Percentiles rank a stretch among this genome's conserved stretches.
phyloP scores from a whole-genome alignment of 2,888 invertebrate species.

The Cryptocheilus praepositus region DNA sequence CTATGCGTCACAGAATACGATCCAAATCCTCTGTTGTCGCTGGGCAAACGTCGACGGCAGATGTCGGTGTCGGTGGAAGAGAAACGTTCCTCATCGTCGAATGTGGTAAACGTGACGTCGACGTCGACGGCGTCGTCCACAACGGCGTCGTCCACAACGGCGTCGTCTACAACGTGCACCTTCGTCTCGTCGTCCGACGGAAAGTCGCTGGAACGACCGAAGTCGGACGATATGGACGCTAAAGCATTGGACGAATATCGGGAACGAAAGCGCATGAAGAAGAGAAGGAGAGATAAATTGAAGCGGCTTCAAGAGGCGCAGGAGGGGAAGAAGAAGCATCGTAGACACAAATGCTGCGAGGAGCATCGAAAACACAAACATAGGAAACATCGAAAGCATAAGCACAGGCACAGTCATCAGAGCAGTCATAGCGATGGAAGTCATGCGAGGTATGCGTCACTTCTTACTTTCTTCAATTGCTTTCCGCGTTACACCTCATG shows the following conservation, averaged over 20 bases:
- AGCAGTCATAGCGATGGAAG: conserved; percentile 84
- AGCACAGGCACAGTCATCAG: conserved; percentile 87
- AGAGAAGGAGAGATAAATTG: conserved; percentile 81
- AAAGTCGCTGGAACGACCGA: conserved; percentile 47
- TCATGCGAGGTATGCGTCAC: conserved; percentile 67
- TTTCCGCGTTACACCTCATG: no score
- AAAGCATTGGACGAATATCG: conserved; percentile 76
- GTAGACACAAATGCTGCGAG: conserved; percentile 82
- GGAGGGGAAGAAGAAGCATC: conserved; percentile 81
- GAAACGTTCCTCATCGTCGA: conserved; percentile 65
- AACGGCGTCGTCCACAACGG: no score
- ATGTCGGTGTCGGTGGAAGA: conserved; percentile 81
- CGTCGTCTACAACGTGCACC: conserved; percentile 43
- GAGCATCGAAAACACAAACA: conserved; percentile 82
- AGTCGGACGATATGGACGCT: conserved; percentile 60
- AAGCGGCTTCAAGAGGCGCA: conserved; percentile 64
- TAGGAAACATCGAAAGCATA: conserved; percentile 81
- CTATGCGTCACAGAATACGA: conserved; percentile 83
- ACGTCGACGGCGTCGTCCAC: no score
- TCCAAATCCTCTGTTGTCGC: conserved; percentile 85
- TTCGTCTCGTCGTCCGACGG: conserved; percentile 44
- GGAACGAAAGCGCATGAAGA: conserved; percentile 82
- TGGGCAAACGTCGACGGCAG: conserved; percentile 86
- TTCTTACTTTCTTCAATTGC: not conserved
- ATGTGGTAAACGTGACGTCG: conserved; percentile 30